phyloP scores from a whole-genome alignment of 1,140 invertebrate species.

The Lepidurus arcticus region DNA sequence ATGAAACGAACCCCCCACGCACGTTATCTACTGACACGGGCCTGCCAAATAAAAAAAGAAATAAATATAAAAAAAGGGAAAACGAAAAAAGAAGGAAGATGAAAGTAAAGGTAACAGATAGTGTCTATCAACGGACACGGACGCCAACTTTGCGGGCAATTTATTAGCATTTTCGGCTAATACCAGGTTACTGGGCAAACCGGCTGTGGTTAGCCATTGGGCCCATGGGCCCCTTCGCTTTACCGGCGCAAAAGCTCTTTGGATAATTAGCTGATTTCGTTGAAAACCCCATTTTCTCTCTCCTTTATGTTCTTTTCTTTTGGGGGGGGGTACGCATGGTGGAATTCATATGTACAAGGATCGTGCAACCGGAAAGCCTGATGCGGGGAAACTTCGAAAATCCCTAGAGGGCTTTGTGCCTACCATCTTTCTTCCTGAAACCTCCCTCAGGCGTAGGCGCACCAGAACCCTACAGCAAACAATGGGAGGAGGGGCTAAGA shows the following conservation, averaged over 20 bases:
- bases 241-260: slow-evolving; percentile 18
- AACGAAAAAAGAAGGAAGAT: neutral
- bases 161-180: slow-evolving; percentile 4
- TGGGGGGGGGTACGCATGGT: neutral
- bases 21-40: neutral
- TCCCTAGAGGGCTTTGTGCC: neutral
- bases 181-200: slow-evolving; percentile 1
- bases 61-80: neutral
- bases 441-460: neutral
- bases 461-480: neutral
- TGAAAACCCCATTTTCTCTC: neutral
- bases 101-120: slow-evolving; percentile 22
- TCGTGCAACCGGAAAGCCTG: neutral
- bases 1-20: neutral
- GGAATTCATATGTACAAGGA: neutral
- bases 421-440: neutral
- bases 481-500: neutral
- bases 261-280: slow-evolving; percentile 22
- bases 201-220: slow-evolving; percentile 6
- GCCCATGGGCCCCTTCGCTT: slow-evolving; percentile 16
- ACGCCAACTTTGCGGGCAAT: slow-evolving; percentile 18
- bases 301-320: neutral
- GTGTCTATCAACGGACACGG: slow-evolving; percentile 3
- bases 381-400: neutral
- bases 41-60: neutral